phyloP scores from a whole-genome alignment of 2,888 invertebrate species.

The Rhodophaea formosa region DNA sequence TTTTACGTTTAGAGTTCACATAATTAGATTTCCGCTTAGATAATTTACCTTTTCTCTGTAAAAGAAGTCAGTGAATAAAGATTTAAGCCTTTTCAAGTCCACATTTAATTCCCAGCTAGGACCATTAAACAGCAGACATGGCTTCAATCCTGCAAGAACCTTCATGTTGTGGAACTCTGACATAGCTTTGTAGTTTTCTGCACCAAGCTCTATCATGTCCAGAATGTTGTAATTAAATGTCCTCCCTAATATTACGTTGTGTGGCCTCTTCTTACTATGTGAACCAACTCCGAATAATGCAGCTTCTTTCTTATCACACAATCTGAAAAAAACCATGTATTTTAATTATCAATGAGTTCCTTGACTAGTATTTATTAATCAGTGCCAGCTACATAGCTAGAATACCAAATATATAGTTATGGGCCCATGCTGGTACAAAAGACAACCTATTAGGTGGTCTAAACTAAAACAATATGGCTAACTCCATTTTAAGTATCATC shows the following conservation, averaged over 20 bases:
- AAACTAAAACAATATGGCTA: too few relatives aligned
- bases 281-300: conserved; percentile 95
- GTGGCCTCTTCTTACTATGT: conserved; percentile 96
- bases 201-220: conserved; percentile 97
- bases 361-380: too few relatives aligned
- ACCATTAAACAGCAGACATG: conserved; percentile 95
- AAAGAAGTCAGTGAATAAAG: conserved; percentile 95
- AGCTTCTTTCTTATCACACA: conserved; percentile 91
- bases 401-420: too few relatives aligned
- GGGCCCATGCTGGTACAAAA: too few relatives aligned
- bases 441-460: too few relatives aligned
- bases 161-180: conserved; percentile 90
- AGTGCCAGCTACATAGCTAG: too few relatives aligned
- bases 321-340: conserved; percentile 55
- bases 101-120: conserved; percentile 92
- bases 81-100: conserved; percentile 91
- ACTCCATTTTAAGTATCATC: too few relatives aligned
- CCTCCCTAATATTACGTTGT: conserved; percentile 94
- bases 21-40: neutral
- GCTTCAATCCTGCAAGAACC: conserved; percentile 91
- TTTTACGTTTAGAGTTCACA: too few relatives aligned
- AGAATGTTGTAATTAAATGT: conserved; percentile 93
- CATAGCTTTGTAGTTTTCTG: conserved; percentile 90
- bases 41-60: conserved; percentile 85
- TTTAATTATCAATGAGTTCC: too few relatives aligned